A percentile compares a stretch with the other conserved stretches of the same genome.
These are phyloP conservation scores for Antennarius striatus DNA, from an alignment of 2,113 vertebrate genomes.

Conservation along the genomic window DNA sequence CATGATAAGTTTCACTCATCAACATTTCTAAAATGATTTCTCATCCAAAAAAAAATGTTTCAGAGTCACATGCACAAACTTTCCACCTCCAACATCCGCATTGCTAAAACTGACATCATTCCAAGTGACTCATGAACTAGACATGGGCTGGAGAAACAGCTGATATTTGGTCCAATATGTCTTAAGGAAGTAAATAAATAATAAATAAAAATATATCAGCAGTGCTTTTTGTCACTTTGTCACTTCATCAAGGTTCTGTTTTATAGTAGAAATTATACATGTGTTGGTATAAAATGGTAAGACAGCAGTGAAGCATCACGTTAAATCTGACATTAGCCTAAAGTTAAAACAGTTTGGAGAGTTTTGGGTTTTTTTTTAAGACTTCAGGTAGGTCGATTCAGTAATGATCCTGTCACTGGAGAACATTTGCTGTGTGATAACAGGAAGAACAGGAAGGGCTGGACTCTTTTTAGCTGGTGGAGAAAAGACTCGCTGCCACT, in stretches of 20 bases:
- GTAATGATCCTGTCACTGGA: background rate
- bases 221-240: background rate
- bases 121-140: slow-evolving; percentile 20
- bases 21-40: too few relatives aligned
- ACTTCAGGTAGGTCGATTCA: background rate
- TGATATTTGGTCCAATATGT: background rate
- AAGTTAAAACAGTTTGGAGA: background rate
- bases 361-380: background rate
- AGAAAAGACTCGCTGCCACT: background rate
- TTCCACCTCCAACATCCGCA: slow-evolving; percentile 39
- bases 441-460: slow-evolving; percentile 12
- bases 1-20: too few relatives aligned
- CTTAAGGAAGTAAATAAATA: slow-evolving; percentile 46
- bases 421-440: slow-evolving; percentile 9
- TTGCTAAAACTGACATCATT: slow-evolving; percentile 20
- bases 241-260: background rate
- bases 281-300: too few relatives aligned
- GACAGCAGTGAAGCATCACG: too few relatives aligned
- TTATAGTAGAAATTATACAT: too few relatives aligned
- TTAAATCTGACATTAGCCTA: background rate
- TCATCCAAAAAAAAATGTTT: background rate
- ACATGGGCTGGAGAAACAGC: background rate
- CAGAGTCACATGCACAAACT: background rate
- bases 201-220: background rate
- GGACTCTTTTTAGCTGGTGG: slow-evolving; percentile 1